phyloP scores from a whole-genome alignment of 2,113 vertebrate species.

The Emydocephalus ijimae region DNA sequence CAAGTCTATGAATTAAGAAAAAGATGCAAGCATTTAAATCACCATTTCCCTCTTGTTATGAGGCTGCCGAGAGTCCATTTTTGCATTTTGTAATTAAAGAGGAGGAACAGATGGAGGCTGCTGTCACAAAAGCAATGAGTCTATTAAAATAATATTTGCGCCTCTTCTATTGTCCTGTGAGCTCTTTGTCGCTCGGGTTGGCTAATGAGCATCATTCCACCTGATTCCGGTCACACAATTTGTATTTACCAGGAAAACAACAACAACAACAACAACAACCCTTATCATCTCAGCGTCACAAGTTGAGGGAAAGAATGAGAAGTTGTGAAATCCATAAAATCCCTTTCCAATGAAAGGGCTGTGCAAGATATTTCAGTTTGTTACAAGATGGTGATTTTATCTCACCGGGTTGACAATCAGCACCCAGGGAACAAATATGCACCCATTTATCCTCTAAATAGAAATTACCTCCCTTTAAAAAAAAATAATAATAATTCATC shows the following conservation, averaged over 20 bases:
- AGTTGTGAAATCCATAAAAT: not conserved
- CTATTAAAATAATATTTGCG: slow-evolving; percentile 29
- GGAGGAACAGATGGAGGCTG: slow-evolving; percentile 28
- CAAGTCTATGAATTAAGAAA: not conserved
- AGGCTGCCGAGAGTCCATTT: slow-evolving; percentile 4
- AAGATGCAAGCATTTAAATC: slow-evolving; percentile 15
- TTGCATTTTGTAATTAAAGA: slow-evolving; percentile 33
- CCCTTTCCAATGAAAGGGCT: not conserved
- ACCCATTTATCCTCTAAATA: not conserved
- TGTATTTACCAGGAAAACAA: not conserved
- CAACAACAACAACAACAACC: too few species aligned
- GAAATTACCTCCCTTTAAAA: not conserved
- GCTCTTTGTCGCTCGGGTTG: slow-evolving; percentile 1
- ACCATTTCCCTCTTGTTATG: slow-evolving; percentile 5
- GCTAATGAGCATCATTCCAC: not conserved
- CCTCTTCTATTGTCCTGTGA: slow-evolving; percentile 9
- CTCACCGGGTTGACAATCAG: not conserved
- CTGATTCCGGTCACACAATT: not conserved
- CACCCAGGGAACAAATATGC: not conserved
- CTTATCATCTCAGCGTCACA: not conserved
- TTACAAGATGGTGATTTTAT: not conserved
- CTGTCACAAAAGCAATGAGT: slow-evolving; percentile 19
- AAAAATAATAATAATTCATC: not conserved
- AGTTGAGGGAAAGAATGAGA: not conserved
- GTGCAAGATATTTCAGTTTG: not conserved